Evolutionary conservation across 2,113 vertebrate species (phyloP), one percentile per base, ranked within the genome.

Genomic region (Mus spicilegus): DNA sequence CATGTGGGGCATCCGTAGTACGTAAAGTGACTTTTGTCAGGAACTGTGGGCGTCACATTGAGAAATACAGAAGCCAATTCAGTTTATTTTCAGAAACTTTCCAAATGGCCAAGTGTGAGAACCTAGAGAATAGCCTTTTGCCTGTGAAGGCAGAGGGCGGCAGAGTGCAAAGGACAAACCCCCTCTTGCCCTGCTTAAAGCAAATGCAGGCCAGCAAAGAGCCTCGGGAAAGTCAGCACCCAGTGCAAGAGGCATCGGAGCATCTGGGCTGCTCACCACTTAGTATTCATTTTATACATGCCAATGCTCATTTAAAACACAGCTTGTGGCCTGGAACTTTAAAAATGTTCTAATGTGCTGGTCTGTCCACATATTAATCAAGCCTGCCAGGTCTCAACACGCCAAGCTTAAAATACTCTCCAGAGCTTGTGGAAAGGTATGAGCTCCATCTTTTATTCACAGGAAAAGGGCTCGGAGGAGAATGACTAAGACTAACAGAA

Each of bases 351-450:
- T 95, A 87, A 93, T 80, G 95, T 87, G 86, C 85, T 92, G 65
- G 91, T 90, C 16, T 91, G 72, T 84, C 95, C 97, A 96, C 95
- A 93, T 95, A 96, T 95, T 97, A 96, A 97, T 92, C 73, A 30
- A 96, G 92, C 92, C 90, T 87, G 92, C 95, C 97, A 97, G 95
- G 95, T 97, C 88, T 95, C 73, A 96, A 97, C 97, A 98, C 12
- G 96, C 88, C 94, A 96, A 88, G 84, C 94, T 97, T 97, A 98
- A 98, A 97, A 97, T 97, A 97, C 76, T 94, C 89, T 91, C 96
- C 93, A 93, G 88, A 94, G 95, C 90, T 1, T 92, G 65, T 94
- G 88, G 96, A 96, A 95, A 97, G 92, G 95, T 95, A 97, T 97
- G 96, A 95, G 72, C 78, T 91, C 95, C 81, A 95, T 95, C 88